Percentiles rank a stretch among this genome's conserved stretches.
These are phyloP conservation scores for Crenichthys baileyi DNA, from an alignment of 2,797 vertebrate species.

Conservation along the genomic window DNA sequence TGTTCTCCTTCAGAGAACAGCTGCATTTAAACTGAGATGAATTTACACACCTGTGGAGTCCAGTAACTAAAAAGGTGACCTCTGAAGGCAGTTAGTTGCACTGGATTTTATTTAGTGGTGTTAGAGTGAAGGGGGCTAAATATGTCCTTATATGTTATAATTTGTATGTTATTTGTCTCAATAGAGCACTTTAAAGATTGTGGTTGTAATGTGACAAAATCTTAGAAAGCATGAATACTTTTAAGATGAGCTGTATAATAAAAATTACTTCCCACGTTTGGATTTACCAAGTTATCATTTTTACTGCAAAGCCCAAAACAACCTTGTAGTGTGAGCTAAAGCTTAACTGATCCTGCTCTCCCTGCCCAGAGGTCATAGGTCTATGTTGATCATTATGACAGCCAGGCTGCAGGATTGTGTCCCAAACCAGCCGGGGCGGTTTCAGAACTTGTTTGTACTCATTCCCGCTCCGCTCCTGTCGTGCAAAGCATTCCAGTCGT, in stretches of 20 bases:
- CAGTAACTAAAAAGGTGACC: too few relatives aligned
- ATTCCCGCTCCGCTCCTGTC: slow-evolving; percentile 25
- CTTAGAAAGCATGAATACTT: too few relatives aligned
- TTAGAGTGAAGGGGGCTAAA: too few relatives aligned
- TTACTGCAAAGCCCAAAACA: too few relatives aligned
- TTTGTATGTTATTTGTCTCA: too few relatives aligned
- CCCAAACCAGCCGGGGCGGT: slow-evolving; percentile 58
- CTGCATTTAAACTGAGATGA: too few relatives aligned
- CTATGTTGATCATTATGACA: background rate
- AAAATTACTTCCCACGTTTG: too few relatives aligned
- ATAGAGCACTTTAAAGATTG: too few relatives aligned
- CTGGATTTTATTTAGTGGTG: background rate
- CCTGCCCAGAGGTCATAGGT: background rate
- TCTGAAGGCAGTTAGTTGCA: too few relatives aligned
- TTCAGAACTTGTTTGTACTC: slow-evolving; percentile 43
- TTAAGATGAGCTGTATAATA: too few relatives aligned
- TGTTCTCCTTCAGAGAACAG: too few relatives aligned
- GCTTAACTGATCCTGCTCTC: background rate
- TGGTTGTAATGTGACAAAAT: background rate
- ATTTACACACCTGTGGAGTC: background rate
- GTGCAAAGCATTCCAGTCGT: slow-evolving; percentile 19
- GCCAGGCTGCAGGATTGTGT: slow-evolving; percentile 9
- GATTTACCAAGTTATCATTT: too few relatives aligned
- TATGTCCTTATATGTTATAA: background rate
- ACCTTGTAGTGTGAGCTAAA: background rate